A percentile compares a stretch with the other conserved stretches of the same genome.
Conservation (phyloP, 2,888 invertebrate genomes). For the Drosophila melanocephala region DNA sequence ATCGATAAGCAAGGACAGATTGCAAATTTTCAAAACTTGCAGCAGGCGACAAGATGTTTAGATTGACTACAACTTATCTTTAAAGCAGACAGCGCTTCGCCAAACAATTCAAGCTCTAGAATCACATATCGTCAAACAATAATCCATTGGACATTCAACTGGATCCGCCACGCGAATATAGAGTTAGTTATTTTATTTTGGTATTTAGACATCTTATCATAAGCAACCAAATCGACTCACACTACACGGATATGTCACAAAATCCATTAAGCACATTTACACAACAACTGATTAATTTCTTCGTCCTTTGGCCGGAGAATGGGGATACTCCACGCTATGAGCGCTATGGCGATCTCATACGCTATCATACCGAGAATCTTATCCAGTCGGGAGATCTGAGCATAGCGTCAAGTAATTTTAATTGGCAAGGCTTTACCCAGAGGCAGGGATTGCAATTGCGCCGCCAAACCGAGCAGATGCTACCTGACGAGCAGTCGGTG, state of each 20-base stretch:
- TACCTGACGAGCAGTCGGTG: conserved; percentile 25
- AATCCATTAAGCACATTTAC: conserved; percentile 40
- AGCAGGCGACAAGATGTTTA: conserved; percentile 8
- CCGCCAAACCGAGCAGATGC: conserved; percentile 20
- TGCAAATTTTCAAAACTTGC: conserved; percentile 13
- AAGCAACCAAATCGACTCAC: background rate
- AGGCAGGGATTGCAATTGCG: conserved; percentile 40
- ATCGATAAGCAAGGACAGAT: conserved; percentile 19
- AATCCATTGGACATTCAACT: background rate
- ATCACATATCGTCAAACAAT: background rate
- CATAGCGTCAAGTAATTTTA: conserved; percentile 87
- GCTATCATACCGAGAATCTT: conserved; percentile 87
- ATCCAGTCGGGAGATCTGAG: conserved; percentile 87
- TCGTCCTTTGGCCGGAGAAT: conserved; percentile 12
- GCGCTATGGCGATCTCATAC: conserved; percentile 57
- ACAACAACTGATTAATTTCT: conserved; percentile 37
- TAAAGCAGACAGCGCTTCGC: background rate
- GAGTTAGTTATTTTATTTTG: background rate
- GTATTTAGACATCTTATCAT: background rate
- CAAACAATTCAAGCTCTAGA: background rate
- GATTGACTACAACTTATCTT: background rate
- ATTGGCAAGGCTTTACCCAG: conserved; percentile 87
- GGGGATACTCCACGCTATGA: background rate
- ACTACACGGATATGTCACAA: conserved; percentile 10
- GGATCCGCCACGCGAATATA: background rate